A percentile compares a stretch with the other conserved stretches of the same genome.
These are phyloP conservation scores for Bos javanicus DNA, from an alignment of 2,113 vertebrate genomes.

Conservation along the genomic window DNA sequence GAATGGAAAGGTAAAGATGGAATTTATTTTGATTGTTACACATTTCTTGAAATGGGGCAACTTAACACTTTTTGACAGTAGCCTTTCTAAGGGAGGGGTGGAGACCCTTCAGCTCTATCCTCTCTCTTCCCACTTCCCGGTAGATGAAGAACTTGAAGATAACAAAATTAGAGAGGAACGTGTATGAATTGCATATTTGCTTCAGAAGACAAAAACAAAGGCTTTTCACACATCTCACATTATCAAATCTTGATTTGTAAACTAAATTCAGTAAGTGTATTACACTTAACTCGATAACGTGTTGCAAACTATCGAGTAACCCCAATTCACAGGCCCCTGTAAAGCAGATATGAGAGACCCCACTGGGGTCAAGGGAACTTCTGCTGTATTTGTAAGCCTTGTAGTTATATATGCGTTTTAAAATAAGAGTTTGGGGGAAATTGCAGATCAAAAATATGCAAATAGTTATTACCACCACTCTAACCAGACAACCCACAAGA, in stretches of 20 bases:
- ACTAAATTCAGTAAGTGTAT: not conserved
- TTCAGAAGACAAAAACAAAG: not conserved
- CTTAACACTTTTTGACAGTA: not conserved
- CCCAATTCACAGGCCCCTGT: not conserved
- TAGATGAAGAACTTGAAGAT: not conserved
- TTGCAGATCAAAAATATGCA: not conserved
- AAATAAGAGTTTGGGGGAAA: conserved; percentile 11
- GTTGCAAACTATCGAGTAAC: not conserved
- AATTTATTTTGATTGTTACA: not conserved
- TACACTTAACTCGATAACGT: not conserved
- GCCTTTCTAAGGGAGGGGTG: not conserved
- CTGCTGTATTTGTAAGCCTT: not conserved
- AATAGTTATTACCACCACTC: not conserved
- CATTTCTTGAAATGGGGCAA: not conserved
- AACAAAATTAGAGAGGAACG: not conserved
- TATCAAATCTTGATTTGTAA: not conserved
- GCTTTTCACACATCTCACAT: not conserved
- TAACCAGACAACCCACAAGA: not conserved
- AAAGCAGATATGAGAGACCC: not conserved
- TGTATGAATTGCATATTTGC: not conserved
- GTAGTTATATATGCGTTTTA: not conserved
- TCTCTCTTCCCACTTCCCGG: not conserved
- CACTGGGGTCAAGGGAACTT: not conserved
- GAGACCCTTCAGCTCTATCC: not conserved
- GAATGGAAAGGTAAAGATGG: conserved; percentile 95